Evolutionary conservation across 2,888 invertebrate species (phyloP).

Genomic region (Allolobophora icterica): DNA sequence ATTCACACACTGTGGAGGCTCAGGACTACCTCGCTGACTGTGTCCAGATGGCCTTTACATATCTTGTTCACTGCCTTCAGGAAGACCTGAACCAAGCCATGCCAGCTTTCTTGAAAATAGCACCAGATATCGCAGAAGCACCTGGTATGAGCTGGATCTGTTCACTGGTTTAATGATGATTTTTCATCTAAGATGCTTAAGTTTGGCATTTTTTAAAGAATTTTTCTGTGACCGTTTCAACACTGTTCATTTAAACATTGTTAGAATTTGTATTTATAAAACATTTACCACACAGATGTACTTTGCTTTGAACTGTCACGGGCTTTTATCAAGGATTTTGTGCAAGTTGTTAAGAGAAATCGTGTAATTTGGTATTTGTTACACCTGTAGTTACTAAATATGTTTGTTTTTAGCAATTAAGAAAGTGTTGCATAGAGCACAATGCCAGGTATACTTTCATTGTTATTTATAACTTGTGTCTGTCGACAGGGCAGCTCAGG

Average conservation of each 20-base stretch:
- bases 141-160: not conserved
- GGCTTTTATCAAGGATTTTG: not conserved
- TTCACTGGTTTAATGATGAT: no score
- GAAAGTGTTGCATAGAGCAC: not conserved
- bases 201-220: not conserved
- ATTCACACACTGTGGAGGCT: slow-evolving; percentile 65
- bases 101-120: slow-evolving; percentile 62
- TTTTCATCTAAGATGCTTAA: not conserved
- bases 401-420: no score
- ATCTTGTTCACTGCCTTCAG: slow-evolving; percentile 65
- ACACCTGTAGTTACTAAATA: no score
- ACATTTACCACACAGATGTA: not conserved
- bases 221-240: not conserved
- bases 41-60: slow-evolving; percentile 88
- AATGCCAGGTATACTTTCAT: not conserved
- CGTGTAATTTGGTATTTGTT: no score
- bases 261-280: slow-evolving; percentile 7
- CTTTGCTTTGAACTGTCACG: not conserved
- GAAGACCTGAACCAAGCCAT: slow-evolving; percentile 62
- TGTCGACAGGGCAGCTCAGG: not conserved
- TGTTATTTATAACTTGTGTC: not conserved
- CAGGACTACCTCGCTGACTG: slow-evolving; percentile 83
- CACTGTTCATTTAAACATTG: not conserved
- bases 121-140: slow-evolving; percentile 47
- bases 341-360: not conserved